Evolutionary conservation across 2,888 invertebrate species (phyloP), one percentile per base, ranked within the genome.

Genomic region (Tanytarsus gracilentus): DNA sequence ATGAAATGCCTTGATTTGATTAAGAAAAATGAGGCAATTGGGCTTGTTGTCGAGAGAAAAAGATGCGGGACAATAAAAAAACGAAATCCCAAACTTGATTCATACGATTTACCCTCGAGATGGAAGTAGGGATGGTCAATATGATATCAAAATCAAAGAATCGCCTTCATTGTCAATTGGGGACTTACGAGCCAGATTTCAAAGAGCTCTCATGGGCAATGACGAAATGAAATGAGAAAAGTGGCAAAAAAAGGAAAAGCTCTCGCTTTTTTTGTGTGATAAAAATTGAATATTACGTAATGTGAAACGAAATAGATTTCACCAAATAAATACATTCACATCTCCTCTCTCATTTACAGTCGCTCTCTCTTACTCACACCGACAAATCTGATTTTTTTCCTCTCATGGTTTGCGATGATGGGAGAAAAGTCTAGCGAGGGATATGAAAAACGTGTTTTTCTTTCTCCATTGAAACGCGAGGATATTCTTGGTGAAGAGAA

Each of bases 201-300:
- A 4, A 9, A 9, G n/a, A 33, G 3, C 11, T 2, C 6, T 33
- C 33, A 2, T 11, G 33, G n/a, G 33, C 9, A 4, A 5, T 33
- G n/a, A n/a, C n/a, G n/a, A n/a, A n/a, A n/a, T n/a, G n/a, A n/a
- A 33, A 33, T 11, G n/a, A n/a, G 9, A 4, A 33, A 4, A 33
- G 33, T 9, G n/a, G 33, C 33, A n/a, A 4, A 33, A 33, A 33
- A 33, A n/a, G 9, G 33, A 11, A 5, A 9, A 33, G 9, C 33
- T 11, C n/a, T 33, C 9, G 9, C n/a, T 9, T 33, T 9, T 33
- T 33, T 11, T 33, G n/a, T 33, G 30, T 16, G 36, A 55, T 48
- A 58, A 58, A 56, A 58, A 58, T 58, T 58, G 58, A 58, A 58
- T 48, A 48, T 58, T 58, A 58, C 48, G 58, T 58, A 58, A 58